A percentile compares a stretch with the other conserved stretches of the same genome.
Evolutionary conservation across 1,140 invertebrate genomes (phyloP).

Genomic region (Nasonia longicornis): DNA sequence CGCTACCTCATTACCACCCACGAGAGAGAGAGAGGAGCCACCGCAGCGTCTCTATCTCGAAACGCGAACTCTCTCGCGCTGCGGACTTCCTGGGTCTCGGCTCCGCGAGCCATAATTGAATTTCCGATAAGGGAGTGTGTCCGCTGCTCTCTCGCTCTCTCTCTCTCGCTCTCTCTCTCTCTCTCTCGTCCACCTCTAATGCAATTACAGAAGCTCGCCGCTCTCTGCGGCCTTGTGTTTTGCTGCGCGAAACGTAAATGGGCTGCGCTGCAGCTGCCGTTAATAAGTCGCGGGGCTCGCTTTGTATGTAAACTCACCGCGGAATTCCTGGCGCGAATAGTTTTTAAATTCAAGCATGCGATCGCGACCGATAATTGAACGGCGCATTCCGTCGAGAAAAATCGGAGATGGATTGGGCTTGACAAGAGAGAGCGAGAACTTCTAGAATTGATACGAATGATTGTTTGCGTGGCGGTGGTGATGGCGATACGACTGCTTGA

Average conservation of each 20-base stretch:
- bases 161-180: too few relatives aligned
- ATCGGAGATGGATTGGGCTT: not conserved
- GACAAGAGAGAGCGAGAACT: not conserved
- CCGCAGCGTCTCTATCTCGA: not conserved
- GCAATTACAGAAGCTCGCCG: slow-evolving; percentile 36
- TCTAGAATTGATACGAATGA: not conserved
- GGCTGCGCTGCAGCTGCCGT: not conserved
- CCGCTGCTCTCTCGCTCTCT: not conserved
- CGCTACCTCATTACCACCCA: not conserved
- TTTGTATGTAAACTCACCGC: not conserved
- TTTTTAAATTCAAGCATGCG: not conserved
- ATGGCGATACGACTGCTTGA: not conserved
- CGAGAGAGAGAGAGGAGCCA: not conserved
- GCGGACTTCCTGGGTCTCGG: not conserved
- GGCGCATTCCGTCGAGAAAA: not conserved
- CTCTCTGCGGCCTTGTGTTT: slow-evolving; percentile 10
- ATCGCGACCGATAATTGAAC: not conserved
- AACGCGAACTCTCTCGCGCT: slow-evolving; percentile 12
- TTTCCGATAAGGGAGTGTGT: slow-evolving; percentile 34
- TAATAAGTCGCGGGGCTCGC: not conserved
- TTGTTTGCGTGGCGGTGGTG: not conserved
- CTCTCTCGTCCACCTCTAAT: slow-evolving; percentile 1
- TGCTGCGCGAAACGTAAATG: slow-evolving; percentile 12
- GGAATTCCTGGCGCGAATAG: not conserved
- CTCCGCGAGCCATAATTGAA: slow-evolving; percentile 35